A percentile compares a stretch with the other conserved stretches of the same genome.
phyloP scores from a whole-genome alignment of 2,113 vertebrate species.

The Hemiscyllium ocellatum region DNA sequence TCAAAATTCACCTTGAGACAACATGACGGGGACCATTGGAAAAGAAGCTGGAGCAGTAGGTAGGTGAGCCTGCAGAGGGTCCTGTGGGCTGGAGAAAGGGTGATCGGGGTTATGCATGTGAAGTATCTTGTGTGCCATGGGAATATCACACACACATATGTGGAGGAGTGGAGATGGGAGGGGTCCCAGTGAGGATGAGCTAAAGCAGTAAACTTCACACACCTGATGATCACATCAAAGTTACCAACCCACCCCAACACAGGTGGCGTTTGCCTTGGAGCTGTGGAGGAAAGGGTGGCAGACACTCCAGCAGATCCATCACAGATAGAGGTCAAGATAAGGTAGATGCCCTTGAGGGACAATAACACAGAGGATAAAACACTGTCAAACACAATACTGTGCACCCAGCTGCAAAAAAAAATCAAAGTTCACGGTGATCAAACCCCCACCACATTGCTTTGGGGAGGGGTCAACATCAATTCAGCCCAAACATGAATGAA shows the following conservation, averaged over 20 bases:
- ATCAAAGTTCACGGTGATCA: neutral
- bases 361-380: neutral
- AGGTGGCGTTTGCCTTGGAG: neutral
- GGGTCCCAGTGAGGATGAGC: neutral
- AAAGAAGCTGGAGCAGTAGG: neutral
- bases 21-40: neutral
- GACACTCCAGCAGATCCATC: neutral
- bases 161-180: neutral
- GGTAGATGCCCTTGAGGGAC: neutral
- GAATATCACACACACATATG: too few relatives aligned
- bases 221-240: neutral
- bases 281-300: neutral
- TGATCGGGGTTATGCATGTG: too few relatives aligned
- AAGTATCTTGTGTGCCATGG: too few relatives aligned
- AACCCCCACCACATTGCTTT: neutral
- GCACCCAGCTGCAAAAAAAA: neutral
- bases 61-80: too few relatives aligned
- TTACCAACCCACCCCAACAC: neutral
- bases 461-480: neutral
- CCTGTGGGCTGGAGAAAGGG: too few relatives aligned
- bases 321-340: neutral
- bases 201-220: neutral
- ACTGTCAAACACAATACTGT: neutral
- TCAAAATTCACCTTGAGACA: neutral
- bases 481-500: neutral